Conservation (phyloP, 2,888 invertebrate species). For the Blera fallax region DNA sequence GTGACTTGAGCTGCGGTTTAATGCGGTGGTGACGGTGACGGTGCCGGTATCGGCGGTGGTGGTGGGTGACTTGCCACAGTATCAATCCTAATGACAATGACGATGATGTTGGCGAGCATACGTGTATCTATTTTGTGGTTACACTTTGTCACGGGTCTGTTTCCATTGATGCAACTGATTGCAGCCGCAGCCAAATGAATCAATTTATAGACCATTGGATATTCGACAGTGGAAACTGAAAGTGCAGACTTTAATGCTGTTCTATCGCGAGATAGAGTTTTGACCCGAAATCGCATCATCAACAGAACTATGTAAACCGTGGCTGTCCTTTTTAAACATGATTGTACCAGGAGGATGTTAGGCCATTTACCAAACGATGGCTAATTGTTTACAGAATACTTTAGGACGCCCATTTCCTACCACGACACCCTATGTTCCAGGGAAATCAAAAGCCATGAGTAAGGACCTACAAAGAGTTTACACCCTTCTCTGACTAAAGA, state of each 20-base stretch:
- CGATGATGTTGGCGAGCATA: background rate
- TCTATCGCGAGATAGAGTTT: background rate
- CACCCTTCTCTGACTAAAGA: too few species aligned
- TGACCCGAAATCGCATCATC: too few species aligned
- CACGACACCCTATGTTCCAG: too few species aligned
- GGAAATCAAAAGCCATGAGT: too few species aligned
- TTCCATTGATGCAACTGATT: background rate
- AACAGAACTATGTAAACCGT: too few species aligned
- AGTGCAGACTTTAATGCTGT: background rate
- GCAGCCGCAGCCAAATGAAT: background rate
- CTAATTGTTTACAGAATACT: too few species aligned
- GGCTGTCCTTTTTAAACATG: too few species aligned
- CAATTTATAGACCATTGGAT: background rate
- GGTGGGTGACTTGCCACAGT: background rate
- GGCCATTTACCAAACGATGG: too few species aligned
- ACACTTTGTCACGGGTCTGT: conserved; percentile 5
- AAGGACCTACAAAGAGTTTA: too few species aligned
- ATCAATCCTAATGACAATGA: conserved; percentile 15
- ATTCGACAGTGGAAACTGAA: background rate
- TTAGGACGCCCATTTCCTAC: too few species aligned
- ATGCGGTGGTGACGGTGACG: background rate
- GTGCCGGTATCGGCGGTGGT: background rate
- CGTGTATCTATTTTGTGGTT: conserved; percentile 37
- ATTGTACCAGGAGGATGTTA: too few species aligned
- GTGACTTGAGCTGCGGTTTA: conserved; percentile 41